Base-by-base conservation (phyloP, 2,888 invertebrate genomes). In the Xestia sexstrigata region DNA sequence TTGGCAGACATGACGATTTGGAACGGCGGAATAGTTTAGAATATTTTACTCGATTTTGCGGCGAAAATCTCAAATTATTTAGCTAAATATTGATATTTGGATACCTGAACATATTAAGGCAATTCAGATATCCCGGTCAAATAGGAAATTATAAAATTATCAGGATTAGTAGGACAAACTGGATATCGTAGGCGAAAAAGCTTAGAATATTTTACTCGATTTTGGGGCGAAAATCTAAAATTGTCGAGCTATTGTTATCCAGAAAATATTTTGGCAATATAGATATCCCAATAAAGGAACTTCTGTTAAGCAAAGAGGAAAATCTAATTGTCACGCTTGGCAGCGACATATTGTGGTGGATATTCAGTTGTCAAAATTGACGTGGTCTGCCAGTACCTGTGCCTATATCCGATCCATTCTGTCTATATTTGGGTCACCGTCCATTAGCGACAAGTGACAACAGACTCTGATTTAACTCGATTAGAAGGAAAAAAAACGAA, bases 401-500 rank as follows among this genome's bases (percentile, higher is more conserved):
- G 8, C n/a, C 20, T 74, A 13, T 6, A 52, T 23, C n/a, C 8
- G 23, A 73, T 39, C 39, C 11, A 62, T 74, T 68, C 67, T 0
- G 13, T 35, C 70, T 66, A 62, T 70, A 87, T 85, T 86, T 72
- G 75, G 86, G 89, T 88, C 90, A 87, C 30, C 81, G 69, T 88
- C 91, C 89, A 91, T 85, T 87, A 85, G 55, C 60, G 83, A 86
- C 86, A 81, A 89, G 81, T 86, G 91, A 90, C 88, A 90, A 89
- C 89, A 88, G 87, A 83, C 86, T 85, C 88, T 89, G 89, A 90
- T 92, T 92, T 92, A 92, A 93, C 91, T 91, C 85, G 90, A 92
- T 94, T 93, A 93, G 79, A 84, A 77, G 78, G 20, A 23, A 91
- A 88, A n/a, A 91, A 92, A 92, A 91, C 89, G 89, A 90, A 92